These are phyloP conservation scores for Crematogaster levior DNA, from an alignment of 2,888 invertebrate species.

Conservation along the genomic window DNA sequence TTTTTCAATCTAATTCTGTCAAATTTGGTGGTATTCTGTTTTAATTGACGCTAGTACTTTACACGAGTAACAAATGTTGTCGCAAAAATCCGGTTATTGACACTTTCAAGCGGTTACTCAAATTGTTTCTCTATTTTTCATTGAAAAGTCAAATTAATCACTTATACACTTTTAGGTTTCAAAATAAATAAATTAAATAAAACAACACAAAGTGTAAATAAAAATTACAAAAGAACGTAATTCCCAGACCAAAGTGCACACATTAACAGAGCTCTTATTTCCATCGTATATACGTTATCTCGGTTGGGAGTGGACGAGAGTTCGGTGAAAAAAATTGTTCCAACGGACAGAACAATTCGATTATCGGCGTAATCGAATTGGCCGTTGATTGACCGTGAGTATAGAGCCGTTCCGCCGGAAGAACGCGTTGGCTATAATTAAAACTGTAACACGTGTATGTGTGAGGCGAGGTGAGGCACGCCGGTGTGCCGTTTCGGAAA, in stretches of 20 bases:
- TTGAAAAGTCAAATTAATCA: background rate
- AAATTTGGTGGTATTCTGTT: background rate
- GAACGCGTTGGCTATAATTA: slow-evolving; percentile 50
- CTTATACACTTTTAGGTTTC: background rate
- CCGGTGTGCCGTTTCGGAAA: slow-evolving; percentile 37
- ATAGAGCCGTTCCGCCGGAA: slow-evolving; percentile 46
- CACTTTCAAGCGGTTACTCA: background rate
- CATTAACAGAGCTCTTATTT: slow-evolving; percentile 25
- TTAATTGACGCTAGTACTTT: background rate
- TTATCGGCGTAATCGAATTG: slow-evolving; percentile 48
- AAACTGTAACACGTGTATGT: slow-evolving; percentile 36
- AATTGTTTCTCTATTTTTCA: background rate
- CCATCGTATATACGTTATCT: slow-evolving; percentile 14
- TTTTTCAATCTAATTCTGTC: background rate
- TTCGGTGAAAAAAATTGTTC: slow-evolving; percentile 42
- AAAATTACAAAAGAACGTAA: background rate
- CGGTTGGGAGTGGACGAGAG: slow-evolving; percentile 11
- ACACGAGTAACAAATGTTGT: background rate
- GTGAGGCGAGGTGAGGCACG: background rate
- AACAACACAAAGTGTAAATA: background rate
- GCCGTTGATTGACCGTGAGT: slow-evolving; percentile 53
- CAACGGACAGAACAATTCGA: slow-evolving; percentile 51
- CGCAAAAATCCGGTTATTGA: background rate
- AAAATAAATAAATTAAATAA: background rate
- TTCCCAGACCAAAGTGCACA: slow-evolving; percentile 1